Evolutionary conservation across 2,888 invertebrate genomes (phyloP), one percentile per base, ranked within the genome.

Genomic region (Zygothrica quintamaculata): DNA sequence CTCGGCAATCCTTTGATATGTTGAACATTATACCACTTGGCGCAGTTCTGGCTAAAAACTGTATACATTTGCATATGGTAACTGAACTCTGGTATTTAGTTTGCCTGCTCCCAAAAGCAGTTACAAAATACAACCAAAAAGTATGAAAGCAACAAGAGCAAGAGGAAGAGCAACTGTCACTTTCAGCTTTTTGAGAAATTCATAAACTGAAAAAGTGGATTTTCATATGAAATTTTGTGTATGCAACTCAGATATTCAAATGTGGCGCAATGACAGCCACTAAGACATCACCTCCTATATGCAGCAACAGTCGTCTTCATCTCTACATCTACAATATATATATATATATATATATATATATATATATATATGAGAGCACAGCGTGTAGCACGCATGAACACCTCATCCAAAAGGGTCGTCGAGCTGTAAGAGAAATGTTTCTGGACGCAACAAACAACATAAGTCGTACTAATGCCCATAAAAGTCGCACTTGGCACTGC

Each of bases 141-240:
- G 37, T 42, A 34, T 34, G 51, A 1, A 37, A 53, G 15, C 39
- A 18, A 65, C 16, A 39, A 5, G 15, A 44, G 9, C 50, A 51
- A 42, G 50, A 56, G 47, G 36, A 57, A 62, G 33, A 69, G 46
- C 43, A 66, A 84, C 80, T 86, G 86, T 81, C 86, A 81, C 68
- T 86, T 58, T 61, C 66, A 86, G 80, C 86, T 81, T 81, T 80
- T 86, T 79, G 84, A 84, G 80, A 81, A 81, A 81, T 81, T 81
- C 80, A 84, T 81, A 81, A 86, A 81, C 86, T 81, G 86, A 81
- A 81, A 80, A 86, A 81, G 80, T 81, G 80, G 80, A 86, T 81
- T 86, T 81, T 81, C 80, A 84, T 81, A 81, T 77, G 80, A 81
- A 81, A 81, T 81, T 82, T 65, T 78, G 77, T 75, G 64, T 59